Evolutionary conservation across 2,888 invertebrate genomes (phyloP), one percentile per base, ranked within the genome.

Genomic region (Oscheius myriophilus): DNA sequence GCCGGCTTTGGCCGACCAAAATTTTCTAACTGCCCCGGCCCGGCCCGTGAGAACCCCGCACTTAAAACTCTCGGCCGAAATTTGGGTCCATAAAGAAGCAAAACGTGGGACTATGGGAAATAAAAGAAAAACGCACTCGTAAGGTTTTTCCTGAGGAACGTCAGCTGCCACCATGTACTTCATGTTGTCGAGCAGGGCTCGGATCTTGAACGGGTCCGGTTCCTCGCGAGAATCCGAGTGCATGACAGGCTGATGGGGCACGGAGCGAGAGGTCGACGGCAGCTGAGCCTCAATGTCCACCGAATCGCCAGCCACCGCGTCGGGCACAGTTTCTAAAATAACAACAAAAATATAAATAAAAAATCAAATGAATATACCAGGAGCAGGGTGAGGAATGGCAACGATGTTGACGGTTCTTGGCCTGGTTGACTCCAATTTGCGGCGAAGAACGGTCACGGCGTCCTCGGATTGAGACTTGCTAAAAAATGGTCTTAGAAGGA

Each of bases 141-240:
- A 75, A 9, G 75, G 71, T 49, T 71, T 75, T 23, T 78, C 75
- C 42, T 70, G 69, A 2, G 75, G 78, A 14, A 66, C 72, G 45
- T 83, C 83, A 26, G 76, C 75, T 9, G 79, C 78, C n/a, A 81
- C 75, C 78, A 83, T 83, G 67, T 83, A 82, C 52, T 81, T 81
- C 78, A 83, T 76, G 42, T 79, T 83, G 69, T 83, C 83, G 67
- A 83, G 68, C 53, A 82, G 73, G n/a, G 78, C 70, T 2, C 79
- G 75, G 18, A 82, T 79, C 43, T 76, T 74, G 69, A 76, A 79
- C 49, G 77, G 59, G 68, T 79, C 79, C 21, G 71, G 68, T 12
- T 73, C 67, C 14, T 67, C 63, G 16, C 51, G 54, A 7, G 55
- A 21, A n/a, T 49, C 55, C 9, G 21, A n/a, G 26, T 61, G 51